These are phyloP conservation scores for Cheilosia urbana DNA, from an alignment of 2,888 invertebrate species.

Conservation along the genomic window DNA sequence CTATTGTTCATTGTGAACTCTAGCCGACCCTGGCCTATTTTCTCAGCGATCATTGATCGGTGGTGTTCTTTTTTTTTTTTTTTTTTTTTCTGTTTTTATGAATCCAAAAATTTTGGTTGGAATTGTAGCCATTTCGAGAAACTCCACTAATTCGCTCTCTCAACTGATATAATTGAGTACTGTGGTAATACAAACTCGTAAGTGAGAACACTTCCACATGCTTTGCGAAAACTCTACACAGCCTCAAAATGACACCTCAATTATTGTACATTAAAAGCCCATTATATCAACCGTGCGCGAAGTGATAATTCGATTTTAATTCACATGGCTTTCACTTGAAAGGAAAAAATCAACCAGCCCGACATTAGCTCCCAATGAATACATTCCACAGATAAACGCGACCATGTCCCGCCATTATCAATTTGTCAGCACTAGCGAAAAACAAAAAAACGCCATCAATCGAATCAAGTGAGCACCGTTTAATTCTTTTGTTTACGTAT, in stretches of 20 bases:
- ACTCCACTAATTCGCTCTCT: no score
- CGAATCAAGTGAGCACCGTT: conserved; percentile 4
- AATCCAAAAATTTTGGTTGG: no score
- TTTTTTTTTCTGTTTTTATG: no score
- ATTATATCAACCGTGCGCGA: not conserved
- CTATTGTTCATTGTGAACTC: no score
- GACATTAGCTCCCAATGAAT: conserved; percentile 1
- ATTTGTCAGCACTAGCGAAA: conserved; percentile 8
- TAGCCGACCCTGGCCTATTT: no score
- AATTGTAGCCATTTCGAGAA: no score
- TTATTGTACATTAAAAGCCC: conserved; percentile 3
- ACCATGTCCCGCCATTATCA: conserved; percentile 28
- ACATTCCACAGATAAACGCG: not conserved
- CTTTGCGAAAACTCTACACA: no score
- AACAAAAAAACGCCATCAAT: conserved; percentile 20
- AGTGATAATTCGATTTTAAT: conserved; percentile 8
- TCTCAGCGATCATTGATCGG: no score
- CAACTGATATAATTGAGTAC: no score
- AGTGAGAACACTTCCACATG: not conserved
- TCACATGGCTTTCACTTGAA: conserved; percentile 6
- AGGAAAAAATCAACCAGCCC: not conserved
- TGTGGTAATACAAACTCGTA: no score
- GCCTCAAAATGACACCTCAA: not conserved
- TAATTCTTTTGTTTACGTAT: conserved; percentile 33
- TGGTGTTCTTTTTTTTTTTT: no score